Percentiles rank a stretch among this genome's conserved stretches.
Conservation (phyloP, 92 coral and sea anemone species). For the Palythoa grandiflora region DNA sequence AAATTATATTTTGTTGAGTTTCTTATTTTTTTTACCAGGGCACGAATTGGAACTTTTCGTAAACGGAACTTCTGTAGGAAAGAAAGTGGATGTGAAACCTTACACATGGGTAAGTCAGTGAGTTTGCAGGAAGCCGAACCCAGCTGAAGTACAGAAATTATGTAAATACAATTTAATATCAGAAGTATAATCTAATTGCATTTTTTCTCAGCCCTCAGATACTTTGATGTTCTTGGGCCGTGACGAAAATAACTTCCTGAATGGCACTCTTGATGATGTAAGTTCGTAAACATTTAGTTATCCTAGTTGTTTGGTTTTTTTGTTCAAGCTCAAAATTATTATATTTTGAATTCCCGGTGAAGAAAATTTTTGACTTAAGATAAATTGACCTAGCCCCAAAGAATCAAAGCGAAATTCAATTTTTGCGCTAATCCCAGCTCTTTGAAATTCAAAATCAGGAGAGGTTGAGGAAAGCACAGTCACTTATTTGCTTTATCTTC, state of each 20-base stretch:
- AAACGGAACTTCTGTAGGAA: conserved; percentile 84
- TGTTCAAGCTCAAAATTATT: neutral
- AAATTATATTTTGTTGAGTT: neutral
- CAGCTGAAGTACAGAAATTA: no score
- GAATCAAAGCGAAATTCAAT: no score
- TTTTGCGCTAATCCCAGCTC: no score
- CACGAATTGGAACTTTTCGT: conserved; percentile 83
- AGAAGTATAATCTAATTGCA: neutral
- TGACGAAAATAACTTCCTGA: conserved; percentile 70
- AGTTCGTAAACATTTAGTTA: neutral
- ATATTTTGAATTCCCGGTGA: no score
- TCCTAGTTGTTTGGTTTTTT: neutral
- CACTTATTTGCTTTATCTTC: no score
- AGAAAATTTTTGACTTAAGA: no score
- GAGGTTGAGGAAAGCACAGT: no score
- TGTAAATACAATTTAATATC: no score
- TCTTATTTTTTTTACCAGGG: conserved; percentile 51
- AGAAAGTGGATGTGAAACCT: conserved; percentile 63
- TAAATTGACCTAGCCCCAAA: no score
- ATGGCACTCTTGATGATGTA: conserved; percentile 93
- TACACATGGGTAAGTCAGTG: conserved; percentile 74
- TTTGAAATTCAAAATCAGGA: no score
- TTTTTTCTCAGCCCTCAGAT: conserved; percentile 60
- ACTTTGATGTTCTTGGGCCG: conserved; percentile 81
- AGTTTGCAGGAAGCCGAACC: no score